phyloP scores from a whole-genome alignment of 2,888 invertebrate genomes.

The Sisyra terminalis region DNA sequence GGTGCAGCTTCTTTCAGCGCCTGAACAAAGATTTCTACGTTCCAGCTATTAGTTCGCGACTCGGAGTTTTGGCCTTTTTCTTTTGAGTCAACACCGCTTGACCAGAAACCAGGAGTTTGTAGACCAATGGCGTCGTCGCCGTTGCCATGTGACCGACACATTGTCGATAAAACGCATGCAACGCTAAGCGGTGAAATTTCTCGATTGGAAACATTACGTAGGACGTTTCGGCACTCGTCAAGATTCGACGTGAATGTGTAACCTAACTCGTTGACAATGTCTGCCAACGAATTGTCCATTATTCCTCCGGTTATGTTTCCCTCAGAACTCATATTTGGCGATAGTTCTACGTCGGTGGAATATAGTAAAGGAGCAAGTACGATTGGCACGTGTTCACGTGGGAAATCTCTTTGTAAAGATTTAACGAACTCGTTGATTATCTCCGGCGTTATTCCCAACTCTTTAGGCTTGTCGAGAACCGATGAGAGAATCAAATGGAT shows the following conservation, averaged over 20 bases:
- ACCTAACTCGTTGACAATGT: constrained; percentile 83
- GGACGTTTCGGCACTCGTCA: constrained; percentile 74
- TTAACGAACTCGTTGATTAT: constrained; percentile 66
- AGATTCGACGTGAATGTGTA: constrained; percentile 73
- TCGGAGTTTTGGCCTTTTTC: constrained; percentile 19
- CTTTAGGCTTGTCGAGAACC: constrained; percentile 40
- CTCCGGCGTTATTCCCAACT: constrained; percentile 48
- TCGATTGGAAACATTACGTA: constrained; percentile 65
- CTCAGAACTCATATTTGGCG: constrained; percentile 42
- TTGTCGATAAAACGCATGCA: constrained; percentile 70
- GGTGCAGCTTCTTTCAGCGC: constrained; percentile 80
- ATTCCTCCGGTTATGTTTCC: constrained; percentile 35
- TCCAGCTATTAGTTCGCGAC: constrained; percentile 55
- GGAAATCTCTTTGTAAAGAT: constrained; percentile 72
- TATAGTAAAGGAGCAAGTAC: constrained; percentile 80
- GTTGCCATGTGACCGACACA: constrained; percentile 70
- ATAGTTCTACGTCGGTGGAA: constrained; percentile 53
- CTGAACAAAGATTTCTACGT: constrained; percentile 84
- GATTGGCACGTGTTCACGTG: constrained; percentile 74
- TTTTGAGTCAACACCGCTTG: constrained; percentile 23
- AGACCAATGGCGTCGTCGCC: constrained; percentile 38
- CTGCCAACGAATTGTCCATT: constrained; percentile 65
- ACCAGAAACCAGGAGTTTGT: constrained; percentile 52
- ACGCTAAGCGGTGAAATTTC: constrained; percentile 73
- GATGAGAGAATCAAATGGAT: constrained; percentile 62